Base-by-base conservation (phyloP, 2,113 vertebrate species). In the Fukomys damarensis region DNA sequence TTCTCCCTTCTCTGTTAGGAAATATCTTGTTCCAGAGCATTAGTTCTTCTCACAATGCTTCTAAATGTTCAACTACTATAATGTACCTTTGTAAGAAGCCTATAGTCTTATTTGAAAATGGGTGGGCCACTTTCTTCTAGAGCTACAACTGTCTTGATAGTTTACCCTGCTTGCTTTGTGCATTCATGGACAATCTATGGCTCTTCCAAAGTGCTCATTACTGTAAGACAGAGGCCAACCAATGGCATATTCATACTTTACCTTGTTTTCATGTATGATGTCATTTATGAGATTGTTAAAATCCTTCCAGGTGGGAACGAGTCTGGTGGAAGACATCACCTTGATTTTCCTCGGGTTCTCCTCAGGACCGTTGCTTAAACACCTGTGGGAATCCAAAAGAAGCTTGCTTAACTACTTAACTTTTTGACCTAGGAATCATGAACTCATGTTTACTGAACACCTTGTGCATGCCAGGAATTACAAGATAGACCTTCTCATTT, bases 231-330 rank as follows among this genome's bases (percentile, higher is more conserved):
- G 77, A 81, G 3, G n/a, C 22, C 56, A 76, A 72, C 58, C 7
- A 81, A 77, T 91, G 84, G 70, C 2, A 82, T 6, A 22, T 82
- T 91, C 66, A 59, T 83, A 85, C 49, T 26, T 95, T 98, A 98
- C 97, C 97, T 96, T 86, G 43, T 13, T 87, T 65, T 94, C 66
- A 5, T 82, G 17, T 87, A 92, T 35, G 49, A 3, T 3, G 4
- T 97, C 96, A 97, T 28, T 96, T 89, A 97, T 1, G 11, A 59
- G 35, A 13, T 24, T 12, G 24, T 90, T 93, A 87, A 97, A 97
- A 38, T 97, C 93, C 8, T 94, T 94, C 97, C 96, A 97, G 5
- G 12, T 79, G 84, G 95, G 96, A 96, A 97, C 93, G 38, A 98
- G 96, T 95, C 96, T 94, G 26, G 95, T 10, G 17, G 91, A 63